These are phyloP conservation scores for Oxyteleia sp. DNA, from an alignment of 2,888 invertebrate genomes.

Conservation along the genomic window DNA sequence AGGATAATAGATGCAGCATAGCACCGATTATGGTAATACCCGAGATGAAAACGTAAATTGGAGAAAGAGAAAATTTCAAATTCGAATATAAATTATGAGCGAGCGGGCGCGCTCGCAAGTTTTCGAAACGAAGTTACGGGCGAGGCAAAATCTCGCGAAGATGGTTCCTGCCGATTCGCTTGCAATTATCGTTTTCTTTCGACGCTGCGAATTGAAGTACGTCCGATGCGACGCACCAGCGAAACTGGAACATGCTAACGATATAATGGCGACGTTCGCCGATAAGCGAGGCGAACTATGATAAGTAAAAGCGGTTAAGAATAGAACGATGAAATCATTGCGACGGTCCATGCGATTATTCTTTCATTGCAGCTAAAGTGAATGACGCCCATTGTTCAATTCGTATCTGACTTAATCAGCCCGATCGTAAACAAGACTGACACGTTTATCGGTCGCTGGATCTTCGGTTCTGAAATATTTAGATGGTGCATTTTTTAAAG, in stretches of 20 bases:
- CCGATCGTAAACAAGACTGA: constrained; percentile 57
- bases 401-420: constrained; percentile 60
- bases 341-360: constrained; percentile 45
- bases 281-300: constrained; percentile 75
- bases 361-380: constrained; percentile 63
- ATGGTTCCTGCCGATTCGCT: background rate
- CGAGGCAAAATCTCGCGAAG: constrained; percentile 8
- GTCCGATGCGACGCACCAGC: constrained; percentile 53
- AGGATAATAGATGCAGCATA: constrained; percentile 52
- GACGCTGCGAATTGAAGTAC: constrained; percentile 29
- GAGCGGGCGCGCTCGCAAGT: background rate
- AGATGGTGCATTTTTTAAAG: too few species aligned
- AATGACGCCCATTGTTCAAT: constrained; percentile 65
- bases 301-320: constrained; percentile 68
- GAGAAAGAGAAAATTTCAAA: constrained; percentile 50
- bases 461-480: too few species aligned
- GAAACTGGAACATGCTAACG: constrained; percentile 77
- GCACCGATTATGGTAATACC: constrained; percentile 53
- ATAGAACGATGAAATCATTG: constrained; percentile 70
- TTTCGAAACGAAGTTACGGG: constrained; percentile 33
- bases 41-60: constrained; percentile 56
- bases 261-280: constrained; percentile 73
- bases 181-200: constrained; percentile 36
- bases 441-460: constrained; percentile 38
- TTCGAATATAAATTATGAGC: constrained; percentile 47